A percentile compares a stretch with the other conserved stretches of the same genome.
Conservation (phyloP, 53 echinoderm and acorn worm genomes). For the Actinopyga echinites region DNA sequence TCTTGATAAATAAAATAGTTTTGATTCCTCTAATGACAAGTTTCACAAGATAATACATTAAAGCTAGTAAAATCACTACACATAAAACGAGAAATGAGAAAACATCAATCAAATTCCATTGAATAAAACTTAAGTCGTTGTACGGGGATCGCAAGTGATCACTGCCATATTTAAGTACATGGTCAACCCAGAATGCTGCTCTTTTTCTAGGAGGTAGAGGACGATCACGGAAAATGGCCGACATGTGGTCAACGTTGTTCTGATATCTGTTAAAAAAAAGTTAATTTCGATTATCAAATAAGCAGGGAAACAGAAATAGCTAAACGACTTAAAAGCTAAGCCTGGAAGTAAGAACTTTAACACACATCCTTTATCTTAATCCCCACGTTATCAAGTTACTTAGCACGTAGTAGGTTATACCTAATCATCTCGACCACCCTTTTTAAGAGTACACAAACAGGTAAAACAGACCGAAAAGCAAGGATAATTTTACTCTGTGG, state of each 20-base stretch:
- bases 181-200: slow-evolving; percentile 9
- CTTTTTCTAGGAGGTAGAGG: not conserved
- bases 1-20: not conserved
- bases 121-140: not conserved
- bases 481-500: too few relatives aligned
- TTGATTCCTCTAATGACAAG: not conserved
- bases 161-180: not conserved
- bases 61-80: not conserved
- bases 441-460: too few relatives aligned
- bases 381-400: too few relatives aligned
- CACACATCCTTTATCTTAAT: not conserved
- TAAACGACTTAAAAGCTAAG: too few relatives aligned
- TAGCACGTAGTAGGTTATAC: too few relatives aligned
- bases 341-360: not conserved
- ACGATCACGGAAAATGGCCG: not conserved
- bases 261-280: not conserved
- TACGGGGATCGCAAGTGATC: not conserved
- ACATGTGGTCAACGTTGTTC: not conserved
- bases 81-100: not conserved
- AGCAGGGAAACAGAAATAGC: too few relatives aligned
- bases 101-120: not conserved
- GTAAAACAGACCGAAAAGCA: too few relatives aligned
- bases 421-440: too few relatives aligned
- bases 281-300: not conserved
- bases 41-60: not conserved